Percentiles rank a stretch among this genome's conserved stretches.
Evolutionary conservation across 2,113 vertebrate species (phyloP).

Genomic region (Colius striatus): DNA sequence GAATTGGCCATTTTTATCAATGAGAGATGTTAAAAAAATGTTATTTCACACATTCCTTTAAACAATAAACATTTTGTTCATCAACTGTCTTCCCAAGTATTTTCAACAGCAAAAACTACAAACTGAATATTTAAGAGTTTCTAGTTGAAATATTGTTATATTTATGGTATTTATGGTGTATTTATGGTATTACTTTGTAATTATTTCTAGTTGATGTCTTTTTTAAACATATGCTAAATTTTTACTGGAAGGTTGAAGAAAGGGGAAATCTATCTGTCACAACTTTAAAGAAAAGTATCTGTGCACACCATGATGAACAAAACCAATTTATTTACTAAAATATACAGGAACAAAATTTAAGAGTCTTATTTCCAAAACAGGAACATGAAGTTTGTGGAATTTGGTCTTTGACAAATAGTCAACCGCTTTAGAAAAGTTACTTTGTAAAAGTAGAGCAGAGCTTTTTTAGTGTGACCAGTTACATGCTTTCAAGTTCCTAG

Average conservation of each 20-base stretch:
- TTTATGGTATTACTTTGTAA: no score
- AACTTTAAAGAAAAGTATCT: not conserved
- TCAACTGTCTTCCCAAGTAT: not conserved
- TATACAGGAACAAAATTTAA: not conserved
- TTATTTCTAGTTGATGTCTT: not conserved
- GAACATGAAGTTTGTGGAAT: not conserved
- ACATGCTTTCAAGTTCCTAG: not conserved
- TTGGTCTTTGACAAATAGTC: not conserved
- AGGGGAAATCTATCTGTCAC: not conserved
- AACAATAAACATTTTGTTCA: not conserved
- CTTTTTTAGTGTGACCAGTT: not conserved
- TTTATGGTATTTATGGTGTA: no score
- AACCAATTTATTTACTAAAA: not conserved
- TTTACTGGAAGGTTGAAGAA: not conserved
- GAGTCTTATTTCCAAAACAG: not conserved
- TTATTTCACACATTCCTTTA: not conserved
- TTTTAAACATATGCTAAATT: not conserved
- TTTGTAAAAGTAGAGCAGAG: not conserved
- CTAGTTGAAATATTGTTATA: not conserved
- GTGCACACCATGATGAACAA: not conserved
- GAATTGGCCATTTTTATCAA: not conserved
- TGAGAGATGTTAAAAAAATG: not conserved
- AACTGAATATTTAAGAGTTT: not conserved
- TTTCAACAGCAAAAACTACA: not conserved
- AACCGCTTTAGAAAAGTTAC: not conserved